These are phyloP conservation scores for Hystrix brachyura DNA, from an alignment of 2,113 vertebrate genomes.

Conservation along the genomic window DNA sequence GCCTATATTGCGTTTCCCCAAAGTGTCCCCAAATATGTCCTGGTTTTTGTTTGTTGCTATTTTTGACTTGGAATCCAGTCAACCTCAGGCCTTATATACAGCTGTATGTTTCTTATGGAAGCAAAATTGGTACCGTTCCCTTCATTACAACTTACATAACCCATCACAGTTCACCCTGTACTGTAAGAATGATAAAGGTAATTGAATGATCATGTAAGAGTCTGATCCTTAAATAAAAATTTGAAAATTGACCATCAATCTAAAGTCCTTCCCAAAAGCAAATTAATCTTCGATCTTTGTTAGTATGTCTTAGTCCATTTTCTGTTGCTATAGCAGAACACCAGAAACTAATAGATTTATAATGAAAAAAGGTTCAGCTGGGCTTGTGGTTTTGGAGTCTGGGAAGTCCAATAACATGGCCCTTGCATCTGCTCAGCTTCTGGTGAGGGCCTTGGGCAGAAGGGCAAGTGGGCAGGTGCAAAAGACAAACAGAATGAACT, in stretches of 20 bases:
- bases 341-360: neutral
- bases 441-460: neutral
- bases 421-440: neutral
- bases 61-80: neutral
- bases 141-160: neutral
- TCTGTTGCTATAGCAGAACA: neutral
- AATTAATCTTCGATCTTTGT: neutral
- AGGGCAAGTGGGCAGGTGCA: too few relatives aligned
- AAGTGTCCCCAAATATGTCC: neutral
- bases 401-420: neutral
- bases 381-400: neutral
- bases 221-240: neutral
- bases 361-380: neutral
- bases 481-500: neutral
- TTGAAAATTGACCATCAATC: neutral
- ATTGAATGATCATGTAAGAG: neutral
- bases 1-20: neutral
- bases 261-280: slow-evolving; percentile 28
- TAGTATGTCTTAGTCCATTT: neutral
- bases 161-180: neutral
- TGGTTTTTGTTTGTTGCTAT: neutral
- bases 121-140: neutral
- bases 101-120: neutral
- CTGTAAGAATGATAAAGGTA: neutral
- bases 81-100: neutral